Evolutionary conservation across 2,797 vertebrate species (phyloP), one percentile per base, ranked within the genome.

Genomic region (Gadopsis bispinosus): DNA sequence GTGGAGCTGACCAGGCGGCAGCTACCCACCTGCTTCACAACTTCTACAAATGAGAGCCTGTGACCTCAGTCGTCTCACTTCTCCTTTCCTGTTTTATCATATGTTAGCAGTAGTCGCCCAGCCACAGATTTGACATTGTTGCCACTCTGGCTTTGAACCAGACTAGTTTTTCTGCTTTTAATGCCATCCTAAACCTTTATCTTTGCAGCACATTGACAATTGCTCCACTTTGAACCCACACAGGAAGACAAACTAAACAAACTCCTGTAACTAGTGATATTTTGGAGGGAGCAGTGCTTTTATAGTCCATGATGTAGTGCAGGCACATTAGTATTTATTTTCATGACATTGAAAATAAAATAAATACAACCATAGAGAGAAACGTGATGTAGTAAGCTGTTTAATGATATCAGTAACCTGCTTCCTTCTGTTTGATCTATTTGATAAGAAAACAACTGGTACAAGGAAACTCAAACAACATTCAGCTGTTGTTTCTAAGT

Each of bases 181-280:
- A 77, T 47, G 74, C 51, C 60, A 78, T 84, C 84, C 84, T 77
- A 87, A 87, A 88, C 48, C 13, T 77, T 87, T 86, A 83, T 89
- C 81, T 81, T 20, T 59, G 29, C 43, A 60, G 20, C 35, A 62
- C n/a, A 83, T 69, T 86, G 63, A 76, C 39, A 11, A 43, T 41
- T 41, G 47, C 77, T 89, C 55, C 53, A 39, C 55, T 65, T 33
- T 86, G 47, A 82, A 66, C 51, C 53, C 41, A 61, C 75, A 88
- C 70, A 79, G 67, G 76, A 83, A 86, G 82, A 77, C 2, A 76
- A 60, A 75, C 41, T 70, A 79, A 87, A 89, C 76, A 75, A 50
- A 58, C 59, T 66, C 11, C 43, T 73, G 20, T 14, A 63, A 55
- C 0, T 26, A 4, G 9, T 56, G 4, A 13, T 65, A 73, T 65